Evolutionary conservation across 2,113 vertebrate genomes (phyloP), one percentile per base, ranked within the genome.

Genomic region (Menura novaehollandiae): DNA sequence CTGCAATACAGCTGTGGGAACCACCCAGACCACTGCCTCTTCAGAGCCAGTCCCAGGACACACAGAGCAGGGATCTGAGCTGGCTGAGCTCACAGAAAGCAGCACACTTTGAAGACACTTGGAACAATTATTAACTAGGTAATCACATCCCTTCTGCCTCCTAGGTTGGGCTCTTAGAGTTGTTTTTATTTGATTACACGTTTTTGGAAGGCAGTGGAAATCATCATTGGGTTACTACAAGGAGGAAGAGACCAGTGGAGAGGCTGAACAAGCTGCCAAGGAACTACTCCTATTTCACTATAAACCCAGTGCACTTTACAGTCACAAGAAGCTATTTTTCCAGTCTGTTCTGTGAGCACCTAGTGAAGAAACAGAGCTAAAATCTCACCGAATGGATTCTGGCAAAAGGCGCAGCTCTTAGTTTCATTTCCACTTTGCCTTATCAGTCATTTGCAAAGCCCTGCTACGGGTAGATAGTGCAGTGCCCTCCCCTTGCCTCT

Each of bases 1-100:
- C 27, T 1, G 0, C 11, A 26, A 41, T 3, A 27, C 14, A 32
- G 59, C 64, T 1, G 0, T 2, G 16, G 13, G 39, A 63, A 49
- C 37, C 41, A 24, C 69, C 9, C 49, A 55, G 51, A 35, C 0
- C 78, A 58, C 39, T 49, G 27, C 41, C 24, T 10, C 66, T 56
- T 16, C 46, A 17, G 24, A 2, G 69, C 22, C 1, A 0, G 11
- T 30, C 56, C 33, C 2, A 0, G 20, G 32, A 33, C 52, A 62
- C 19, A 13, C 32, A 22, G 18, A 2, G 33, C 67, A 26, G 18
- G 58, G 68, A 74, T 17, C 32, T 0, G 2, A 43, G 13, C 67
- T 63, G 64, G 15, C 85, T 30, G 39, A 55, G 27, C 51, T 13
- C 27, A 51, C 10, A 12, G 33, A 32, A 32, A 68, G 23, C 77